Base-by-base conservation (phyloP, 2,113 vertebrate species). In the Phylloscopus trochilus region DNA sequence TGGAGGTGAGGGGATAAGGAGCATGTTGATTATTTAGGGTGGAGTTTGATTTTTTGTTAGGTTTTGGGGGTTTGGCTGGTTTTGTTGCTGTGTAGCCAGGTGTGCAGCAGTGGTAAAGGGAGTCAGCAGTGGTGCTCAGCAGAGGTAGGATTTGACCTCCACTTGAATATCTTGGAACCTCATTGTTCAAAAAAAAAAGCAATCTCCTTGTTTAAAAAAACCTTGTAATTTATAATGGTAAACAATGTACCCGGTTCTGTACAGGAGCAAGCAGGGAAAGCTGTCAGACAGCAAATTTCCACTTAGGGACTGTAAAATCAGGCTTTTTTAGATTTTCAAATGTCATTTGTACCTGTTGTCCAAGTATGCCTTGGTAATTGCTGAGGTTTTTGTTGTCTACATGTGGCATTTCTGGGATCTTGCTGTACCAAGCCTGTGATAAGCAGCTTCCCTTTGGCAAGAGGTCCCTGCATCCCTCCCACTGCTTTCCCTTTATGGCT, bases 401-500 rank as follows among this genome's bases (percentile, higher is more conserved):
- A n/a, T 24, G 46, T 75, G 44, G 52, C 53, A 44, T 56, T 83
- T 69, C 72, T 82, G 82, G 47, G 75, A 81, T 75, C 60, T 87
- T 49, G 43, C 58, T 43, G 43, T 86, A 77, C 60, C 58, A 23
- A 53, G 79, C 53, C 70, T 89, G 62, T 72, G 70, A 56, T 86
- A 72, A 87, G 83, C 88, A 70, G 72, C 78, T 92, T 94, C 60
- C 84, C 78, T 97, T 90, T 97, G 96, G 94, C 88, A 88, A 83
- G 78, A 94, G 86, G 49, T 87, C 89, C 86, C 73, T n/a, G 46
- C 15, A 6, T 79, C 63, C 68, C 60, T 93, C 88, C 94, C 69
- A 19, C 67, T 63, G 76, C 63, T 78, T 91, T 84, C 64, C 66
- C 92, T 94, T 93, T 73, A 95, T 92, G 89, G 76, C 89, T 97